A percentile compares a stretch with the other conserved stretches of the same genome.
These are phyloP conservation scores for Myopa tessellatipennis DNA, from an alignment of 2,888 invertebrate species.

Conservation along the genomic window DNA sequence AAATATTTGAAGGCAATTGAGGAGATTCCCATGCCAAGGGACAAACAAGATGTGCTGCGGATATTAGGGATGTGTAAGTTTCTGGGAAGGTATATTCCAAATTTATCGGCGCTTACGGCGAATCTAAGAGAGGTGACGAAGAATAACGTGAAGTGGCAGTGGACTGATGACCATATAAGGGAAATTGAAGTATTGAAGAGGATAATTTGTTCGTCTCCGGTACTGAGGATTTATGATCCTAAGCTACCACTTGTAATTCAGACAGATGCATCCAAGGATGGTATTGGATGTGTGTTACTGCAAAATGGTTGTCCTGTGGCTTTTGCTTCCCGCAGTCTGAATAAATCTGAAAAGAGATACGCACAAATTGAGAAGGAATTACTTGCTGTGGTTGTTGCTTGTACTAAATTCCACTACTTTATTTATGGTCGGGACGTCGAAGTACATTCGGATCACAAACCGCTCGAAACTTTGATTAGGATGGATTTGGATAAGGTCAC, in stretches of 20 bases:
- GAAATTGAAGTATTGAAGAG: too few species aligned
- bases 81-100: too few species aligned
- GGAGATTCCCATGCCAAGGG: constrained; percentile 32
- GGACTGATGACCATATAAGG: constrained; percentile 29
- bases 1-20: constrained; percentile 39
- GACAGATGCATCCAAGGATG: constrained; percentile 46
- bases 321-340: constrained; percentile 48
- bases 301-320: constrained; percentile 43
- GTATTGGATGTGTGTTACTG: constrained; percentile 42
- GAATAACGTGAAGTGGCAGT: constrained; percentile 42
- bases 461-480: constrained; percentile 36
- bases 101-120: constrained; percentile 32
- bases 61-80: too few species aligned
- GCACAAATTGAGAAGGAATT: constrained; percentile 53
- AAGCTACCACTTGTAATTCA: too few species aligned
- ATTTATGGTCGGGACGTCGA: constrained; percentile 47
- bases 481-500: constrained; percentile 47
- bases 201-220: too few species aligned
- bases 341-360: constrained; percentile 48
- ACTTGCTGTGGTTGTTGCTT: constrained; percentile 49
- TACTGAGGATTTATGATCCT: too few species aligned
- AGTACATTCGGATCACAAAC: constrained; percentile 45
- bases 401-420: constrained; percentile 48
- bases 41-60: constrained; percentile 37
- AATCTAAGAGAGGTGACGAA: constrained; percentile 45